A percentile compares a stretch with the other conserved stretches of the same genome.
phyloP scores from a whole-genome alignment of 2,888 invertebrate genomes.

The Eupithecia inturbata region DNA sequence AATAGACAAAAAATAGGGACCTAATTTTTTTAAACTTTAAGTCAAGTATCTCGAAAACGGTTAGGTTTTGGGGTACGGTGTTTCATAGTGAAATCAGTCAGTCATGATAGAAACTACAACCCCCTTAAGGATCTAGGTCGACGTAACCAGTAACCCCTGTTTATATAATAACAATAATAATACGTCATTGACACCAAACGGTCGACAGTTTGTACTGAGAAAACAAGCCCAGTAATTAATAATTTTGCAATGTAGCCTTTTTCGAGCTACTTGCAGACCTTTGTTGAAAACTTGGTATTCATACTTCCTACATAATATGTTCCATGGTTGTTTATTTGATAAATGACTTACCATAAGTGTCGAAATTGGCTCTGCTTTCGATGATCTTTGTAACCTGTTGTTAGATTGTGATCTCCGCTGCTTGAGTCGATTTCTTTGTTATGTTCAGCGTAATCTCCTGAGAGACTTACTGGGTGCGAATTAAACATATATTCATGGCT shows the following conservation, averaged over 20 bases:
- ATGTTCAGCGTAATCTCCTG: neutral
- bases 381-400: neutral
- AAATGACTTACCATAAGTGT: slow-evolving; percentile 8
- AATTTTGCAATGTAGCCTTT: neutral
- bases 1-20: too few relatives aligned
- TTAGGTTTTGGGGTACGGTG: too few relatives aligned
- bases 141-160: too few relatives aligned
- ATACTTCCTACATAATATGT: neutral
- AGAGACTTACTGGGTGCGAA: neutral
- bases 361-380: neutral
- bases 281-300: neutral
- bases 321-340: neutral
- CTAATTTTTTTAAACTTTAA: too few relatives aligned
- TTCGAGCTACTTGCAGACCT: neutral
- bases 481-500: neutral
- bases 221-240: neutral
- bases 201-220: neutral
- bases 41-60: too few relatives aligned
- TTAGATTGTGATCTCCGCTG: neutral
- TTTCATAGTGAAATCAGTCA: too few relatives aligned
- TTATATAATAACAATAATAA: neutral
- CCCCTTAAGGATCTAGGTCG: too few relatives aligned
- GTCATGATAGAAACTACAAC: too few relatives aligned
- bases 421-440: neutral
- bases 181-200: neutral